A percentile compares a stretch with the other conserved stretches of the same genome.
Evolutionary conservation across 2,113 vertebrate species (phyloP).

Genomic region (Podarcis muralis): DNA sequence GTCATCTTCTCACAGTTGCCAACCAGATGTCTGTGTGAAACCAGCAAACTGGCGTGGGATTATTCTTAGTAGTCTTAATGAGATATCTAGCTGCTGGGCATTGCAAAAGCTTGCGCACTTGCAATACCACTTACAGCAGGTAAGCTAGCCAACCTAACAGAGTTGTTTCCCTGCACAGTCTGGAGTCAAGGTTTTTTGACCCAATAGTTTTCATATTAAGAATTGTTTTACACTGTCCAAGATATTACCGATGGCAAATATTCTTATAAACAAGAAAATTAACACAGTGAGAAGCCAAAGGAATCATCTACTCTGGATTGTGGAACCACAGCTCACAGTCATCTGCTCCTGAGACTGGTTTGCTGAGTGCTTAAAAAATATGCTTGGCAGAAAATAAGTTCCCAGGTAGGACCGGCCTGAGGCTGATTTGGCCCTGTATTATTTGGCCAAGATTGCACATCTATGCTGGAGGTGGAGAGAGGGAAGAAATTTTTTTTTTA

Average conservation of each 20-base stretch:
- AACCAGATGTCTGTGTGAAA: too few relatives aligned
- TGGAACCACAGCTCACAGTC: background rate
- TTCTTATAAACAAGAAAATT: background rate
- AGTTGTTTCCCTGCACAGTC: conserved; percentile 17
- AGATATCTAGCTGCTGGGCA: background rate
- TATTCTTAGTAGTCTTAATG: background rate
- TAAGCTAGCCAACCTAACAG: conserved; percentile 13
- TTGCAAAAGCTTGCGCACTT: too few relatives aligned
- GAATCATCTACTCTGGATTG: background rate
- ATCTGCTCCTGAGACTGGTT: background rate
- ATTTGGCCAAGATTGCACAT: conserved; percentile 43
- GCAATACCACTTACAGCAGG: rapidly evolving
- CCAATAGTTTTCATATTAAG: background rate
- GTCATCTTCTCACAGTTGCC: too few relatives aligned
- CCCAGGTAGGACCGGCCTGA: too few relatives aligned
- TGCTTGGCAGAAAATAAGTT: background rate
- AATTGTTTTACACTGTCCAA: background rate
- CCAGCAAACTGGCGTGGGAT: background rate
- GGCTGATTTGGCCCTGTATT: background rate
- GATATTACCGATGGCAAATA: background rate
- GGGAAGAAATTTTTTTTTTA: conserved; percentile 50
- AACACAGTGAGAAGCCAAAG: background rate
- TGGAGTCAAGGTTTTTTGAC: conserved; percentile 13
- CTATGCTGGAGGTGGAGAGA: conserved; percentile 17
- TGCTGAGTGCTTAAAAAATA: background rate